Percentiles rank a stretch among this genome's conserved stretches.
These are phyloP conservation scores for Calyptommatus sinebrachiatus DNA, from an alignment of 2,113 vertebrate species.

Conservation along the genomic window DNA sequence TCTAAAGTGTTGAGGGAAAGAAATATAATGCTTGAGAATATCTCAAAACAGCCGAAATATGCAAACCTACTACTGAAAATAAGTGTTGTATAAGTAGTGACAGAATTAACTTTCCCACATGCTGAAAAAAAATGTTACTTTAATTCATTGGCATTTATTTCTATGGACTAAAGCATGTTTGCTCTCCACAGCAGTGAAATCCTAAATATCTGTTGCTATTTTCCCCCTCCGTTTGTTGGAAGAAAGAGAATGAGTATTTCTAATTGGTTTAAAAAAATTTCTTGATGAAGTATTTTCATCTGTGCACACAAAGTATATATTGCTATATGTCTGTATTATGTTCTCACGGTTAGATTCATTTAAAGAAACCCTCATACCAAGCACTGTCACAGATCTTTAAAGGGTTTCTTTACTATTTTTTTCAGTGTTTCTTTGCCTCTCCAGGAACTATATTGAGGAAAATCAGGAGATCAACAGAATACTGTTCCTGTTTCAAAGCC, in stretches of 20 bases:
- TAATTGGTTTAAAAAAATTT: slow-evolving; percentile 61
- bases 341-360: slow-evolving; percentile 64
- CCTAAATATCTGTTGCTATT: slow-evolving; percentile 52
- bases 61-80: slow-evolving; percentile 36
- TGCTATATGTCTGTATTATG: slow-evolving; percentile 56
- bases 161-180: slow-evolving; percentile 23
- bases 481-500: slow-evolving; percentile 61
- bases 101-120: slow-evolving; percentile 8
- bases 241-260: slow-evolving; percentile 56
- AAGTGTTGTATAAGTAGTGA: neutral
- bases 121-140: rapidly evolving
- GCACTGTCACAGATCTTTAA: slow-evolving; percentile 64
- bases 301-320: slow-evolving; percentile 56
- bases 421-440: slow-evolving; percentile 67
- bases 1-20: neutral
- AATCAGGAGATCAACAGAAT: slow-evolving; percentile 74
- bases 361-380: slow-evolving; percentile 60
- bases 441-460: slow-evolving; percentile 63
- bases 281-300: slow-evolving; percentile 65
- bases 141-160: slow-evolving; percentile 28
- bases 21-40: neutral
- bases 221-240: slow-evolving; percentile 47
- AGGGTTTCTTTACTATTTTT: slow-evolving; percentile 71
- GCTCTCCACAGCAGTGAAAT: slow-evolving; percentile 45
- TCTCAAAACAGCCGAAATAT: neutral